A percentile compares a stretch with the other conserved stretches of the same genome.
phyloP scores from a whole-genome alignment of 2,888 invertebrate genomes.

The Trypoxylon attenuatum region DNA sequence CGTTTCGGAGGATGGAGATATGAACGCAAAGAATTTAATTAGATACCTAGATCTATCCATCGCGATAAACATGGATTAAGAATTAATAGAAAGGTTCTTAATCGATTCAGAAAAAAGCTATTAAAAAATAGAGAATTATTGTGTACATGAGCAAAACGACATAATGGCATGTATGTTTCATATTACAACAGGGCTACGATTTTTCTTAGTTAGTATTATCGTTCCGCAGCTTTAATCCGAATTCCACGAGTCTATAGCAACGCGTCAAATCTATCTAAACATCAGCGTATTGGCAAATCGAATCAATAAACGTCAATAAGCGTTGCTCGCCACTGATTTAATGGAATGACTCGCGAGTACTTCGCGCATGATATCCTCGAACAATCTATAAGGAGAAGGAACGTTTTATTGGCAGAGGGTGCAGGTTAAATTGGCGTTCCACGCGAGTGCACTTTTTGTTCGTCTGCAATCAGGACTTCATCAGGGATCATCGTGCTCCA shows the following conservation, averaged over 20 bases:
- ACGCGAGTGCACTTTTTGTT: constrained; percentile 20
- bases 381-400: too few relatives aligned
- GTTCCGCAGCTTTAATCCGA: not conserved
- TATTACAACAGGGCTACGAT: not conserved
- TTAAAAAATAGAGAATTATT: too few relatives aligned
- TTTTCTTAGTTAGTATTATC: too few relatives aligned
- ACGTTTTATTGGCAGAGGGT: constrained; percentile 3
- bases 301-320: not conserved
- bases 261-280: not conserved
- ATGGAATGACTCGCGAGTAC: constrained; percentile 3
- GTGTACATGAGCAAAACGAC: too few relatives aligned
- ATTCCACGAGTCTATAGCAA: too few relatives aligned
- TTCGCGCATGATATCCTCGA: not conserved
- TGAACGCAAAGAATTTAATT: too few relatives aligned
- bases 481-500: constrained; percentile 39
- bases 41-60: too few relatives aligned
- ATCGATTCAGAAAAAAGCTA: too few relatives aligned
- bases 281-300: constrained; percentile 1
- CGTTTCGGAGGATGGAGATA: too few relatives aligned
- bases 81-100: too few relatives aligned
- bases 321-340: not conserved
- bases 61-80: too few relatives aligned
- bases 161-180: too few relatives aligned
- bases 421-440: constrained; percentile 19
- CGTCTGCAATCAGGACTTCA: constrained; percentile 28